Conservation (phyloP, 2,113 vertebrate genomes). For the Clinocottus analis region DNA sequence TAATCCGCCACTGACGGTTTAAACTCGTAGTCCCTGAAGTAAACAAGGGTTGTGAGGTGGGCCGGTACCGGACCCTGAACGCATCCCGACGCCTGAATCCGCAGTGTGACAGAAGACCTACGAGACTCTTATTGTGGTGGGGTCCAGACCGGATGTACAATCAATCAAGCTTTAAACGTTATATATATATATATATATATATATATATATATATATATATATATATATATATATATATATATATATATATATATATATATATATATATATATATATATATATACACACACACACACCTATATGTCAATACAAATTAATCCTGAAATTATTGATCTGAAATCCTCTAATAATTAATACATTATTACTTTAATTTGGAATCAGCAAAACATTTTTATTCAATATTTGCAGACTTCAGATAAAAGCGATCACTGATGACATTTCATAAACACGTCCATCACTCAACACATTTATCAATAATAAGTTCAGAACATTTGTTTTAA, state of each 20-base stretch:
- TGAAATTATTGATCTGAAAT: background rate
- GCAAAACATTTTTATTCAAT: no score
- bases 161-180: background rate
- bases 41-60: background rate
- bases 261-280: no score
- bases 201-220: no score
- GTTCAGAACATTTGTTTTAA: background rate
- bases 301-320: no score
- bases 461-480: background rate
- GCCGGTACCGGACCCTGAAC: background rate
- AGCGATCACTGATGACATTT: background rate
- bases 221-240: no score
- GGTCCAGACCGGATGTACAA: background rate
- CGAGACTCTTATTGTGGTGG: conserved; percentile 35
- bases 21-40: no score
- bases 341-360: background rate
- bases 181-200: no score
- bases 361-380: background rate
- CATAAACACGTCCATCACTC: background rate
- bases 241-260: no score
- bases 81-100: conserved; percentile 3
- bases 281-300: no score
- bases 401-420: background rate
- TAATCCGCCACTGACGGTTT: no score
- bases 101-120: conserved; percentile 7